Conservation (phyloP, 2,888 invertebrate species). For the Drosophila greeni region DNA sequence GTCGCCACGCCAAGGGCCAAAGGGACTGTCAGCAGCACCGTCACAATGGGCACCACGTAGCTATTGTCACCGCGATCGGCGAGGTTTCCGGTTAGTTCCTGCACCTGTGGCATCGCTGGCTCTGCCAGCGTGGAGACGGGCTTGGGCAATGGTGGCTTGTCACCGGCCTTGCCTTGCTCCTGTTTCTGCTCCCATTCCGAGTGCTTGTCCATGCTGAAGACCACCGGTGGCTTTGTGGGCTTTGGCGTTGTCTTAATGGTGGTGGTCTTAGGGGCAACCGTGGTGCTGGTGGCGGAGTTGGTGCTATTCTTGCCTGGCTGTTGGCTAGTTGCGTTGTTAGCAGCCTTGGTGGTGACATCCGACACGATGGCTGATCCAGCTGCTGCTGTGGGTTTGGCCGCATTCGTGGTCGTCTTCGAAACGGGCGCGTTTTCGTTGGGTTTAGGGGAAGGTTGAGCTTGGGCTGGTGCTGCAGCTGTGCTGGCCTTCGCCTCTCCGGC, state of each 20-base stretch:
- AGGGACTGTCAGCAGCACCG: constrained; percentile 86
- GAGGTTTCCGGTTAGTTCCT: constrained; percentile 60
- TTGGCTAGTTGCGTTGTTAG: constrained; percentile 49
- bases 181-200: constrained; percentile 26
- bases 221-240: constrained; percentile 81
- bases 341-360: constrained; percentile 19
- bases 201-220: constrained; percentile 77
- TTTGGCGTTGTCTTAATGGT: constrained; percentile 71
- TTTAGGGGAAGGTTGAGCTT: neutral
- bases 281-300: constrained; percentile 50
- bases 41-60: constrained; percentile 87
- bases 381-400: constrained; percentile 12
- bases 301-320: constrained; percentile 25
- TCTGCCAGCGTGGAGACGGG: constrained; percentile 12
- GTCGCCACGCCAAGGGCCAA: constrained; percentile 83
- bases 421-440: neutral
- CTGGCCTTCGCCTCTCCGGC: neutral
- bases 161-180: constrained; percentile 4
- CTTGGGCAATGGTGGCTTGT: constrained; percentile 2
- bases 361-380: constrained; percentile 27
- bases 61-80: constrained; percentile 80
- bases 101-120: constrained; percentile 56
- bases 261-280: constrained; percentile 51
- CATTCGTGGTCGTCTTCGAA: neutral
- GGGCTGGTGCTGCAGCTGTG: constrained; percentile 1